Percentiles rank a stretch among this genome's conserved stretches.
These are phyloP conservation scores for Sialis lutaria DNA, from an alignment of 2,888 invertebrate species.

Conservation along the genomic window DNA sequence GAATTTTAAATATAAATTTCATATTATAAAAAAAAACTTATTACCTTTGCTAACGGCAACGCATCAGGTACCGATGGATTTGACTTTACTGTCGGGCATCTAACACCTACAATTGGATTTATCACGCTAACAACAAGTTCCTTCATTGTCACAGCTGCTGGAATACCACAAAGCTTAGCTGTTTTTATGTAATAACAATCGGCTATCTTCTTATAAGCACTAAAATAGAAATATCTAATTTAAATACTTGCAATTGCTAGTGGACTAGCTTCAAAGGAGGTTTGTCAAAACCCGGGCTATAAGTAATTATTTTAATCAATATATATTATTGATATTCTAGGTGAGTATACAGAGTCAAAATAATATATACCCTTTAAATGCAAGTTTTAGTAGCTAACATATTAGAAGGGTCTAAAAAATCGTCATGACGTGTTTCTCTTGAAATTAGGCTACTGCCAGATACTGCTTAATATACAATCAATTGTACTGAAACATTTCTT, in stretches of 20 bases:
- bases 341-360: no score
- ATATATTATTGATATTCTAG: no score
- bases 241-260: no score
- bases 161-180: constrained; percentile 29
- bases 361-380: no score
- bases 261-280: no score
- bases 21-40: neutral
- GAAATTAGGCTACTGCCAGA: no score
- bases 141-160: constrained; percentile 24
- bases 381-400: neutral
- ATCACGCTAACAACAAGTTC: constrained; percentile 18
- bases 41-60: constrained; percentile 13
- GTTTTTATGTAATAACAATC: constrained; percentile 33
- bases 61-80: constrained; percentile 15
- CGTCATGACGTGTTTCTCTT: neutral
- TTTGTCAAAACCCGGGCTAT: no score
- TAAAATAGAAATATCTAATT: constrained; percentile 11
- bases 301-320: no score
- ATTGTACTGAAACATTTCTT: no score
- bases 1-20: constrained; percentile 6
- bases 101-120: constrained; percentile 16
- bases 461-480: no score
- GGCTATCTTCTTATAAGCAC: constrained; percentile 27
- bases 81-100: constrained; percentile 13
- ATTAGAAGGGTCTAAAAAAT: neutral